These are phyloP conservation scores for Ophonus ardosiacus DNA, from an alignment of 2,888 invertebrate species.

Conservation along the genomic window DNA sequence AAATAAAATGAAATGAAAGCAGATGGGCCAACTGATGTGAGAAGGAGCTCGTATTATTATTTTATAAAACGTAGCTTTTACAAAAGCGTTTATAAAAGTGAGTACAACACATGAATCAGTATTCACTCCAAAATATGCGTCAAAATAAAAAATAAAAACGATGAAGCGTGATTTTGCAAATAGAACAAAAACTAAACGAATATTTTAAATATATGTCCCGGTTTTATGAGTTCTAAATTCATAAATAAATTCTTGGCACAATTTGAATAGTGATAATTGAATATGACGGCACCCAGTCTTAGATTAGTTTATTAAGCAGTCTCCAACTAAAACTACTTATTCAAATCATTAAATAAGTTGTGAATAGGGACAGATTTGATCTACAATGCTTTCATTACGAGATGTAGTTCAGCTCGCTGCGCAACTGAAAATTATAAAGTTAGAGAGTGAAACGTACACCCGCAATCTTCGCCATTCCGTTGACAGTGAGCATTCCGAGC, in stretches of 20 bases:
- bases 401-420: background rate
- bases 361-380: slow-evolving; percentile 30
- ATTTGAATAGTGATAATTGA: background rate
- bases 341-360: slow-evolving; percentile 32
- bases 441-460: slow-evolving; percentile 35
- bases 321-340: slow-evolving; percentile 22
- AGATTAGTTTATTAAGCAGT: background rate
- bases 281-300: background rate
- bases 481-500: slow-evolving; percentile 45
- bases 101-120: no score
- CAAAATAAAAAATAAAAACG: no score
- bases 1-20: no score
- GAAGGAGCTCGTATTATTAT: no score
- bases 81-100: no score
- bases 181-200: no score
- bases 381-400: slow-evolving; percentile 25
- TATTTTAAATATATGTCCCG: no score
- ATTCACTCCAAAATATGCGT: no score
- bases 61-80: no score
- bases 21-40: no score
- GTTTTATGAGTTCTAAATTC: background rate
- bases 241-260: background rate
- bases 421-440: slow-evolving; percentile 48
- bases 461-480: slow-evolving; percentile 19
- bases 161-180: no score